Base-by-base conservation (phyloP, 2,113 vertebrate genomes). In the Cygnus atratus region DNA sequence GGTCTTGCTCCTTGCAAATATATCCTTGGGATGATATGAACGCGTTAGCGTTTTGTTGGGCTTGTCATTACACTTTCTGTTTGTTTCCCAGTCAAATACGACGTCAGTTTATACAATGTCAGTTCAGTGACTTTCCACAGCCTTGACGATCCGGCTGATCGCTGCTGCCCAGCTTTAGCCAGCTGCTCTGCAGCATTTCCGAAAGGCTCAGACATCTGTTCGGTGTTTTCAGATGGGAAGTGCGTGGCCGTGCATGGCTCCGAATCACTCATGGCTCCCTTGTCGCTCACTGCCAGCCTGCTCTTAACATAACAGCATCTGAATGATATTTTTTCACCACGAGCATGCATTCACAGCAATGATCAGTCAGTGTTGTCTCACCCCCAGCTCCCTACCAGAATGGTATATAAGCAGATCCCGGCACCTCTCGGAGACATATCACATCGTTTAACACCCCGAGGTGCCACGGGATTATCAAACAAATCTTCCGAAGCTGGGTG, bases 141-240 rank as follows among this genome's bases (percentile, higher is more conserved):
- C 63, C 63, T 13, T 6, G 41, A 66, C 13, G 79, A 80, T 2
- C 2, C 72, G 90, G 59, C 55, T 0, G 16, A 84, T 86, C 77
- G 79, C 63, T 88, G 72, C 76, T 95, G 59, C 65, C 86, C 21
- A 75, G 94, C 88, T 94, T 93, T 95, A 94, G 72, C 75, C 88
- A 95, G 88, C 85, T 92, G 92, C 80, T 92, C 83, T 86, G 88
- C 92, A 77, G 79, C 88, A 50, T 88, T 93, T 94, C 1, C 43
- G 2, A 91, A 96, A 80, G 84, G 88, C 92, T 90, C 74, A 92
- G 88, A 70, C 94, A 94, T 96, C 95, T 96, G 95, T 86, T 96
- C 25, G 41, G 72, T 66, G 75, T 80, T 93, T 94, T 92, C 55
- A 46, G 63, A 50, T 83, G 41, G 33, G 72, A 80, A 37, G 21